Evolutionary conservation across 2,113 vertebrate species (phyloP).

Genomic region (Hystrix brachyura): DNA sequence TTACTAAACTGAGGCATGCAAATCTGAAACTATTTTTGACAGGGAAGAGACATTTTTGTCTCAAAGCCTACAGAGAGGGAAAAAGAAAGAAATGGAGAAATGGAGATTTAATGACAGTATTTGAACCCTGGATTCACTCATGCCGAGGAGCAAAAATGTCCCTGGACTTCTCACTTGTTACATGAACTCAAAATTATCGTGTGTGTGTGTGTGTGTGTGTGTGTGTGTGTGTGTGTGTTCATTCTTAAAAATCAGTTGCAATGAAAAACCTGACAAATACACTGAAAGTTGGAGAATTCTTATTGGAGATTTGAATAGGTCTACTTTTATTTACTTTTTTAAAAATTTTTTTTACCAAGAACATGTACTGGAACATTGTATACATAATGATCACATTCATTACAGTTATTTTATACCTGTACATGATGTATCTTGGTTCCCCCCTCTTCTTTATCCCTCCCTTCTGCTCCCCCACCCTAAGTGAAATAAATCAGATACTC

Average conservation of each 20-base stretch:
- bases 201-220: neutral
- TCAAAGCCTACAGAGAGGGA: neutral
- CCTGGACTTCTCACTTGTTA: neutral
- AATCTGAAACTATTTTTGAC: neutral
- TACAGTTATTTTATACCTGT: too few relatives aligned
- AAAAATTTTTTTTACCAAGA: too few relatives aligned
- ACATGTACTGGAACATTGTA: too few relatives aligned
- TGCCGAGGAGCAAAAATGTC: neutral
- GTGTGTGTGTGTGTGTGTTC: neutral
- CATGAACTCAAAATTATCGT: neutral
- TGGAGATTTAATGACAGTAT: neutral
- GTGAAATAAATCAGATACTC: too few relatives aligned
- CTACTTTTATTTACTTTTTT: too few relatives aligned
- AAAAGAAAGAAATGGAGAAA: neutral
- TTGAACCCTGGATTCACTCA: neutral
- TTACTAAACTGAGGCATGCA: neutral
- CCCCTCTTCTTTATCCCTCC: too few relatives aligned
- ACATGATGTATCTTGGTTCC: too few relatives aligned
- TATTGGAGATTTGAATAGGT: neutral
- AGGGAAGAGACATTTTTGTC: neutral
- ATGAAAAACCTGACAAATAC: neutral
- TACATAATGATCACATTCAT: too few relatives aligned
- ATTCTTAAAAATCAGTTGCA: neutral
- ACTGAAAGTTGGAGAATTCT: accelerated
- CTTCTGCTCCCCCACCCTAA: too few relatives aligned